phyloP scores from a whole-genome alignment of 2,888 invertebrate species.

The Margaritifera margaritifera region DNA sequence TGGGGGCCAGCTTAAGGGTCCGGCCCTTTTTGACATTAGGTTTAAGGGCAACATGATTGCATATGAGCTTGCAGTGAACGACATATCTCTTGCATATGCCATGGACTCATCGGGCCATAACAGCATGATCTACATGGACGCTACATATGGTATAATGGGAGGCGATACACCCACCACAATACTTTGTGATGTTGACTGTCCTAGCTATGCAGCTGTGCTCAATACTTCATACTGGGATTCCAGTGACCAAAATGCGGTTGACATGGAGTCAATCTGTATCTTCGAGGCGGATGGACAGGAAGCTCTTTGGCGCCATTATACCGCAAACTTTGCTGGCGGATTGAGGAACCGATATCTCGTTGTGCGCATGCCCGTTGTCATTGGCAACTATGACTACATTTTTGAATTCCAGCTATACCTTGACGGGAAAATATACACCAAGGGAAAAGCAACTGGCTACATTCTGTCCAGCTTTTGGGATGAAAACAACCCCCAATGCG shows the following conservation, averaged over 20 bases:
- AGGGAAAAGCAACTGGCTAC: slow-evolving; percentile 42
- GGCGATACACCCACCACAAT: slow-evolving; percentile 34
- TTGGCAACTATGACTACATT: slow-evolving; percentile 57
- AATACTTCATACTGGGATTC: slow-evolving; percentile 42
- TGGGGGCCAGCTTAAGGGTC: slow-evolving; percentile 44
- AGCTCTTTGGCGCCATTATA: slow-evolving; percentile 49
- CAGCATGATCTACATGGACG: slow-evolving; percentile 50
- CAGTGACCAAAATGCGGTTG: slow-evolving; percentile 21
- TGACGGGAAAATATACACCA: slow-evolving; percentile 44
- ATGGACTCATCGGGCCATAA: slow-evolving; percentile 48
- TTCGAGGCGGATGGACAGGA: slow-evolving; percentile 51
- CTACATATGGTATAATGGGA: slow-evolving; percentile 43
- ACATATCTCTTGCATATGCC: slow-evolving; percentile 48
- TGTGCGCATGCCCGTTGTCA: slow-evolving; percentile 37
- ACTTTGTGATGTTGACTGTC: slow-evolving; percentile 54
- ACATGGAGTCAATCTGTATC: slow-evolving; percentile 44
- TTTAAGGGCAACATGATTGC: slow-evolving; percentile 49
- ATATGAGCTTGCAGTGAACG: slow-evolving; percentile 58
- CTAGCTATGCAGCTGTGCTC: slow-evolving; percentile 45
- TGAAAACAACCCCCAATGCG: slow-evolving; percentile 32
- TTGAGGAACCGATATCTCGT: slow-evolving; percentile 43
- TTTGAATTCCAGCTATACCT: slow-evolving; percentile 51
- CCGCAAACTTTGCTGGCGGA: slow-evolving; percentile 36
- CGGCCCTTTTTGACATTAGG: slow-evolving; percentile 44
- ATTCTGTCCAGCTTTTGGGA: slow-evolving; percentile 50